A percentile compares a stretch with the other conserved stretches of the same genome.
Evolutionary conservation across 2,113 vertebrate genomes (phyloP).

Genomic region (Arizona elegans): DNA sequence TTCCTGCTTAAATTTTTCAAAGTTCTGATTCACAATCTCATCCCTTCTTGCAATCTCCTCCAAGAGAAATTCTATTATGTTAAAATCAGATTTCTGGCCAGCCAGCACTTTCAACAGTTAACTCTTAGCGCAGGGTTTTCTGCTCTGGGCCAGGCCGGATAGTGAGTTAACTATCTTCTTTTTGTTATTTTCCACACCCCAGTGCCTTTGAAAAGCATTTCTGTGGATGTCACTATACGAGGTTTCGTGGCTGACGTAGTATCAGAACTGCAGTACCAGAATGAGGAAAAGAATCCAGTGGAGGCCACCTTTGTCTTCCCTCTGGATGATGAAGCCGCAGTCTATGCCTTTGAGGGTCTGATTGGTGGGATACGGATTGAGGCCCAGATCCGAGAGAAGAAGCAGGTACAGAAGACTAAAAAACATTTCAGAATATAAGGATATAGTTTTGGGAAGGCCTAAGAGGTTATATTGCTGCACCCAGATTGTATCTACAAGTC

Average conservation of each 20-base stretch:
- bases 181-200: background rate
- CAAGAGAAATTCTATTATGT: too few relatives aligned
- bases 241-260: conserved; percentile 79
- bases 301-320: conserved; percentile 82
- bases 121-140: background rate
- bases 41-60: too few relatives aligned
- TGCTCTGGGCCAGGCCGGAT: background rate
- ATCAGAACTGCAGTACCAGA: conserved; percentile 78
- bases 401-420: conserved; percentile 58
- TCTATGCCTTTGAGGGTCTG: conserved; percentile 76
- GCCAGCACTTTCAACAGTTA: background rate
- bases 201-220: conserved; percentile 79
- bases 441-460: background rate
- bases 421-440: background rate
- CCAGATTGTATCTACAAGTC: background rate
- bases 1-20: too few relatives aligned
- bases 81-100: too few relatives aligned
- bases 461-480: background rate
- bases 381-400: conserved; percentile 77
- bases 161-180: background rate
- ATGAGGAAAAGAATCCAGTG: conserved; percentile 72
- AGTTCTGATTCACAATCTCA: too few relatives aligned
- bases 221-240: conserved; percentile 70
- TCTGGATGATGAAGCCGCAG: conserved; percentile 77
- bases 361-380: conserved; percentile 73